Evolutionary conservation across 2,797 vertebrate genomes (phyloP).

Genomic region (Neosalanx taihuensis): DNA sequence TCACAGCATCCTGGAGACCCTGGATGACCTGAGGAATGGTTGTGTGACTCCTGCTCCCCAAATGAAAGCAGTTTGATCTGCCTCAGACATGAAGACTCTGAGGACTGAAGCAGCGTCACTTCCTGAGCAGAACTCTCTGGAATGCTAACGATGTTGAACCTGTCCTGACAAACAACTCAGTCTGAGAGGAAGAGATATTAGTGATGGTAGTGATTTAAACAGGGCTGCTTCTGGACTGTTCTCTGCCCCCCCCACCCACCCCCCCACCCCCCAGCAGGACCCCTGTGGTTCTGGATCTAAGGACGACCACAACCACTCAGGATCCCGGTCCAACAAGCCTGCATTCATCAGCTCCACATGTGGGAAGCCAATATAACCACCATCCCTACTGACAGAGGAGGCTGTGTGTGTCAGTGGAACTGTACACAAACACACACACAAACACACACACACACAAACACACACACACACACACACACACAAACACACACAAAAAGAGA

Average conservation of each 20-base stretch:
- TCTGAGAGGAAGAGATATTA: no score
- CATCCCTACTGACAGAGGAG: not conserved
- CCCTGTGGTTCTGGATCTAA: not conserved
- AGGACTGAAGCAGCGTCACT: no score
- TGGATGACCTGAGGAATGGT: not conserved
- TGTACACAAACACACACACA: no score
- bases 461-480: no score
- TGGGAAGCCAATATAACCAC: not conserved
- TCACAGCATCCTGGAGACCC: not conserved
- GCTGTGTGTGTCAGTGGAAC: not conserved
- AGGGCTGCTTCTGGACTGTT: no score
- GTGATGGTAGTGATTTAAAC: no score
- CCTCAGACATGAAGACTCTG: not conserved
- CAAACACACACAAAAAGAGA: no score
- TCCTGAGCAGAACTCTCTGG: not conserved
- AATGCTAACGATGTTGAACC: not conserved
- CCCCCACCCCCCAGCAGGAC: no score
- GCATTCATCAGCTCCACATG: not conserved
- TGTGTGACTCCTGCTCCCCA: not conserved
- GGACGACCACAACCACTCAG: not conserved
- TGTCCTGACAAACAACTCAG: not conserved
- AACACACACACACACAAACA: no score
- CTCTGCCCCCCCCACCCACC: not conserved
- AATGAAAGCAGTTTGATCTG: not conserved
- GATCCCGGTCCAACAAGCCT: not conserved